Conservation (phyloP, 1,140 invertebrate species). For the Drosophila kohkoa region DNA sequence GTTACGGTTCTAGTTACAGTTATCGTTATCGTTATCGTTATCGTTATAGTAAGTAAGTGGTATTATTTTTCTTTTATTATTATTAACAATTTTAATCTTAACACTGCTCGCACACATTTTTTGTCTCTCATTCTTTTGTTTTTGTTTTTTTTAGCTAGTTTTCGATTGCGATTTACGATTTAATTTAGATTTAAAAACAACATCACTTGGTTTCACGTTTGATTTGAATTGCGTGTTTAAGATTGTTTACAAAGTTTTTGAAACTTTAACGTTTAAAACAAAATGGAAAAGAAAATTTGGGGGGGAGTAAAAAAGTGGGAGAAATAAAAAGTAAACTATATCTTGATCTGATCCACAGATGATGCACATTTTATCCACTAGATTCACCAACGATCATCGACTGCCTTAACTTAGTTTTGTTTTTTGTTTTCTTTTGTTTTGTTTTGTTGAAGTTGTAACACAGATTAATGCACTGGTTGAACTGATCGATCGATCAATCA, state of each 20-base stretch:
- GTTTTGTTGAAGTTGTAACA: slow-evolving; percentile 59
- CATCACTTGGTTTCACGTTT: slow-evolving; percentile 84
- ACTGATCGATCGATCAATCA: slow-evolving; percentile 4
- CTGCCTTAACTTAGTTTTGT: slow-evolving; percentile 44
- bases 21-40: too few relatives aligned
- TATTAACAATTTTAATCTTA: slow-evolving; percentile 43
- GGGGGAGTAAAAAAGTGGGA: not conserved
- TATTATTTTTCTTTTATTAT: slow-evolving; percentile 37
- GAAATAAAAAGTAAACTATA: too few relatives aligned
- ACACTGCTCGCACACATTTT: slow-evolving; percentile 64
- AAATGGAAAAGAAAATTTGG: slow-evolving; percentile 19
- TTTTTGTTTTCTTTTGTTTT: slow-evolving; percentile 15
- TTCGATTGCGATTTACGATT: slow-evolving; percentile 23
- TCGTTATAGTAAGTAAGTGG: slow-evolving; percentile 10
- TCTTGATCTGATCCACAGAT: too few relatives aligned
- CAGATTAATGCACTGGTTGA: slow-evolving; percentile 84
- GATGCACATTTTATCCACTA: not conserved
- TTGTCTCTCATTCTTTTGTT: slow-evolving; percentile 47
- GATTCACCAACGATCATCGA: not conserved
- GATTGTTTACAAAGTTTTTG: slow-evolving; percentile 71
- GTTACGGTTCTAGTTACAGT: too few relatives aligned
- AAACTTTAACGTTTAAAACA: slow-evolving; percentile 63
- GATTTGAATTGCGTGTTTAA: slow-evolving; percentile 78
- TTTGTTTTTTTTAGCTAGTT: slow-evolving; percentile 27
- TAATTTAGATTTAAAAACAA: slow-evolving; percentile 79